These are phyloP conservation scores for Paramisgurnus dabryanus DNA, from an alignment of 2,113 vertebrate genomes.

Conservation along the genomic window DNA sequence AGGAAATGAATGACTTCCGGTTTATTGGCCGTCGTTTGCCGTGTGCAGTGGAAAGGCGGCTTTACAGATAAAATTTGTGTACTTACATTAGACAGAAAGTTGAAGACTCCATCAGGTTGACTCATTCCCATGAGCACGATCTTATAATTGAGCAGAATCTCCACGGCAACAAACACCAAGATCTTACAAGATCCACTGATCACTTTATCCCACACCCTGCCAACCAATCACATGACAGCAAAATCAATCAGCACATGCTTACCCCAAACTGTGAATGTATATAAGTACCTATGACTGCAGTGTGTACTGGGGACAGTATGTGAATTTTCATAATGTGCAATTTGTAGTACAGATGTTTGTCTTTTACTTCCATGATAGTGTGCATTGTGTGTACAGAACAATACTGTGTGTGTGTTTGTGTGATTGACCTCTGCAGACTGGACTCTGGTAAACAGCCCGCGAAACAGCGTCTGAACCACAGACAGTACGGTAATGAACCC, in stretches of 20 bases:
- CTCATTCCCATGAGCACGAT: constrained; percentile 87
- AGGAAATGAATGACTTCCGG: too few species aligned
- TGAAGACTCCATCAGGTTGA: constrained; percentile 81
- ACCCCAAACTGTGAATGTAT: too few species aligned
- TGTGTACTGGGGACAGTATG: too few species aligned
- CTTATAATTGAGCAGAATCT: constrained; percentile 94
- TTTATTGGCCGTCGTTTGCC: too few species aligned
- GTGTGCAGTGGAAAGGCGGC: background rate
- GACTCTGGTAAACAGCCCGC: constrained; percentile 93
- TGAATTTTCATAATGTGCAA: background rate
- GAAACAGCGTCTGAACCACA: constrained; percentile 95
- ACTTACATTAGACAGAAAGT: constrained; percentile 91
- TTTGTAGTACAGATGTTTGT: background rate
- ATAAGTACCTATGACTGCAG: background rate
- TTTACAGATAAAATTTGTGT: background rate
- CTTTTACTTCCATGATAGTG: too few species aligned
- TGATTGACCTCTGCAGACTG: constrained; percentile 89
- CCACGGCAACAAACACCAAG: constrained; percentile 92
- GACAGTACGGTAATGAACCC: constrained; percentile 81
- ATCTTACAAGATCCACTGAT: constrained; percentile 98
- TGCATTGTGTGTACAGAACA: too few species aligned
- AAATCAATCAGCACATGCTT: background rate
- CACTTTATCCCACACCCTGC: constrained; percentile 97
- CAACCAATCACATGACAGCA: constrained; percentile 47
- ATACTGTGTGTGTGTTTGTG: too few species aligned